phyloP scores from a whole-genome alignment of 2,888 invertebrate species.

The Rhaphigaster nebulosa region DNA sequence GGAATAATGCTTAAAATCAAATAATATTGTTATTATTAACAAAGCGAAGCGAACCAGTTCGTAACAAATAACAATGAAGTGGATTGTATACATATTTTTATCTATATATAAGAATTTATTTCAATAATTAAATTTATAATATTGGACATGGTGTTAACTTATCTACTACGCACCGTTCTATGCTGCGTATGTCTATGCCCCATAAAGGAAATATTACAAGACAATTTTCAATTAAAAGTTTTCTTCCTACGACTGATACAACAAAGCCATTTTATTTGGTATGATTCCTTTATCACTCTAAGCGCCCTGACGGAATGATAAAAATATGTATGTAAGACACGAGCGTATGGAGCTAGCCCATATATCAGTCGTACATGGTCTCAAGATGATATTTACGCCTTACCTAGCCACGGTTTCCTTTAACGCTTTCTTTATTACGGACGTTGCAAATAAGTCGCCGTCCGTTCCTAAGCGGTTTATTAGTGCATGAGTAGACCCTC shows the following conservation, averaged over 20 bases:
- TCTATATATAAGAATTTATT: no score
- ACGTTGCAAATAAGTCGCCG: constrained; percentile 22
- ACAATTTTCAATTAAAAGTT: background rate
- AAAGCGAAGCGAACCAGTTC: no score
- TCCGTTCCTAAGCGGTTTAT: constrained; percentile 38
- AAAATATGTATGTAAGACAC: background rate
- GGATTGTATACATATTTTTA: no score
- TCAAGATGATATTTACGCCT: constrained; percentile 12
- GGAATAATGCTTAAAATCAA: no score
- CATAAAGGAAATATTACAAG: no score
- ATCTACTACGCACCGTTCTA: no score
- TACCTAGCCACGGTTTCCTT: background rate
- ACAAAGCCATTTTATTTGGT: background rate
- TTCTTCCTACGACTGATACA: background rate
- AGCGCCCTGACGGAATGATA: background rate
- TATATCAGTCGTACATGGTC: background rate
- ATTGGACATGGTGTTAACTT: no score
- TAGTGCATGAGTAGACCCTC: constrained; percentile 11
- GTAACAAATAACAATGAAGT: no score
- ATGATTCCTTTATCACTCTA: background rate
- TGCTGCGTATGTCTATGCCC: no score
- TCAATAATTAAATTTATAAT: no score
- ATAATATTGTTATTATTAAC: no score
- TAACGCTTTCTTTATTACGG: constrained; percentile 36
- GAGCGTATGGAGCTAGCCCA: background rate